Percentiles rank a stretch among this genome's conserved stretches.
Conservation (phyloP, 2,113 vertebrate species). For the Chunga burmeisteri region DNA sequence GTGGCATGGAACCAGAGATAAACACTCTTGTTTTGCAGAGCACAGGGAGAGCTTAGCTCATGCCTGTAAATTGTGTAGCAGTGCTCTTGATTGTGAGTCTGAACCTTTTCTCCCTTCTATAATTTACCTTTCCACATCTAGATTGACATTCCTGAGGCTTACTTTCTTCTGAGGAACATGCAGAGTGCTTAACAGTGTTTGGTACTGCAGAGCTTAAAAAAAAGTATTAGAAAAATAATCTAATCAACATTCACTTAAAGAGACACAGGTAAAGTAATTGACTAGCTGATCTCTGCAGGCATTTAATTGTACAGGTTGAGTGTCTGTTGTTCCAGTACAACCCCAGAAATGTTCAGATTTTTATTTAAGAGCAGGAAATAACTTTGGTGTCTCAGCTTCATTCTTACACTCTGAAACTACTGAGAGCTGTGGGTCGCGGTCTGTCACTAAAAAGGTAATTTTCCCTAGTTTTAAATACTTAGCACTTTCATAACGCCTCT, state of each 20-base stretch:
- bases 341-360: not conserved
- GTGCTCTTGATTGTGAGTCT: not conserved
- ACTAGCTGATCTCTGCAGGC: not conserved
- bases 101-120: not conserved
- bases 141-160: not conserved
- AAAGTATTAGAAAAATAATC: not conserved
- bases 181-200: not conserved
- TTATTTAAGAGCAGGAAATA: conserved; percentile 18
- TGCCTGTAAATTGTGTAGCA: not conserved
- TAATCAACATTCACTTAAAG: not conserved
- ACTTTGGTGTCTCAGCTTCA: not conserved
- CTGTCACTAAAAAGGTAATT: conserved; percentile 60
- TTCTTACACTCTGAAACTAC: not conserved
- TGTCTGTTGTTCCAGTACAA: conserved; percentile 22
- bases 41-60: not conserved
- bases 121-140: not conserved
- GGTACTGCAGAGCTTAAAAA: not conserved
- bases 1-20: not conserved
- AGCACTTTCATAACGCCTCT: conserved; percentile 48
- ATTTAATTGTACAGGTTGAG: not conserved
- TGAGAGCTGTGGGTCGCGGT: conserved; percentile 27
- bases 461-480: conserved; percentile 62
- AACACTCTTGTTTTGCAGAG: not conserved
- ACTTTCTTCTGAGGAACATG: not conserved
- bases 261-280: not conserved